phyloP scores from a whole-genome alignment of 2,113 vertebrate genomes.

The Oncorhynchus gorbuscha region DNA sequence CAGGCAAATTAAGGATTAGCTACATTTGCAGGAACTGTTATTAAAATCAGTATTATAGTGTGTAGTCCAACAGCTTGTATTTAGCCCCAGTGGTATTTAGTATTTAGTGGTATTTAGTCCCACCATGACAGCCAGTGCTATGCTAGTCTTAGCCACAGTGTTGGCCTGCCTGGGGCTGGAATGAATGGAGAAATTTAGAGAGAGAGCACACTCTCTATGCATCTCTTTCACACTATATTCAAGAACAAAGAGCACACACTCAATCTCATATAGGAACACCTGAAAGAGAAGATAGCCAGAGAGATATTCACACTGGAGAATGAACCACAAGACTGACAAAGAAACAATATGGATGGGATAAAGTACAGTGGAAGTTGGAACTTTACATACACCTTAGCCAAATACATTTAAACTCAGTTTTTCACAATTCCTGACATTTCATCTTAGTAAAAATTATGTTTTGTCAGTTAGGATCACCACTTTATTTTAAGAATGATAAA shows the following conservation, averaged over 20 bases:
- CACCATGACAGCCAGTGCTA: conserved; percentile 61
- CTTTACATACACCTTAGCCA: too few species aligned
- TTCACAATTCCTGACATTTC: too few species aligned
- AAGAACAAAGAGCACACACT: neutral
- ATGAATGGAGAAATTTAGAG: conserved; percentile 55
- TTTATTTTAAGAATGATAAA: too few species aligned
- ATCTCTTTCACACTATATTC: conserved; percentile 51
- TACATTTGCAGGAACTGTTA: conserved; percentile 30
- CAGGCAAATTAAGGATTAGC: conserved; percentile 32
- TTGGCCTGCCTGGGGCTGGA: conserved; percentile 54
- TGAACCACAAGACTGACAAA: too few species aligned
- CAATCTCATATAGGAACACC: too few species aligned
- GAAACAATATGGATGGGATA: neutral
- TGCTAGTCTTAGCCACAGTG: conserved; percentile 54
- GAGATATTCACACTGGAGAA: neutral
- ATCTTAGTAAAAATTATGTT: too few species aligned
- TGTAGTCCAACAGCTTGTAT: neutral
- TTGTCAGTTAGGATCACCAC: too few species aligned
- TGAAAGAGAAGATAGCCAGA: neutral
- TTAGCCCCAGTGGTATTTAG: conserved; percentile 3
- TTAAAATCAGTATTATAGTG: conserved; percentile 38
- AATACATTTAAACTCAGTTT: too few species aligned
- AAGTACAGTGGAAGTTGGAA: neutral
- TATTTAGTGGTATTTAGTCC: too few species aligned
- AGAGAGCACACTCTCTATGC: neutral